A percentile compares a stretch with the other conserved stretches of the same genome.
phyloP scores from a whole-genome alignment of 1,140 invertebrate species.

The Drosophila simulans region DNA sequence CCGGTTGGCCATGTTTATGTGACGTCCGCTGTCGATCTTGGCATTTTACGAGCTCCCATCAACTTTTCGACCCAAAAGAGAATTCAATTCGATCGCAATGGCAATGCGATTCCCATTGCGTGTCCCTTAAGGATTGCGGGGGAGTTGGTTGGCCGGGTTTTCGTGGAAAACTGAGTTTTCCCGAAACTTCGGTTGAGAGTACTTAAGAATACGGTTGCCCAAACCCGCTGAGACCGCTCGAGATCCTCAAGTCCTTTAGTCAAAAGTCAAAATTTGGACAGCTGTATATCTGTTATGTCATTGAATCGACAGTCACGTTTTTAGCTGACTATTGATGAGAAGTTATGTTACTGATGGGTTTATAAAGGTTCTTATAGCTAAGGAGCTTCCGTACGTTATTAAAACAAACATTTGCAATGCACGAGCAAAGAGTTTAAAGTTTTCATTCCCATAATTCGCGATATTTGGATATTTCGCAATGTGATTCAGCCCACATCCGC shows the following conservation, averaged over 20 bases:
- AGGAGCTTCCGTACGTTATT: too few species aligned
- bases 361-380: too few species aligned
- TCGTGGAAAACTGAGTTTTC: conserved; percentile 33
- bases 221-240: conserved; percentile 25
- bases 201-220: conserved; percentile 31
- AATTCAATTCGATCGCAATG: conserved; percentile 51
- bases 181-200: conserved; percentile 8
- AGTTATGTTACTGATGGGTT: conserved; percentile 3
- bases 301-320: conserved; percentile 10
- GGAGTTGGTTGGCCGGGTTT: conserved; percentile 13
- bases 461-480: background rate
- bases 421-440: too few species aligned
- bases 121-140: conserved; percentile 40
- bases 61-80: conserved; percentile 42
- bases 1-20: conserved; percentile 62
- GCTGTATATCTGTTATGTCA: conserved; percentile 46
- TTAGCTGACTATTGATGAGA: conserved; percentile 10
- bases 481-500: conserved; percentile 4
- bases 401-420: too few species aligned
- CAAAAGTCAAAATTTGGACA: conserved; percentile 32
- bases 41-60: conserved; percentile 66
- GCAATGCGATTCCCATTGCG: conserved; percentile 43
- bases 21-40: conserved; percentile 66
- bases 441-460: too few species aligned
- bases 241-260: conserved; percentile 29